These are phyloP conservation scores for Archocentrus centrarchus DNA, from an alignment of 2,113 vertebrate species.

Conservation along the genomic window DNA sequence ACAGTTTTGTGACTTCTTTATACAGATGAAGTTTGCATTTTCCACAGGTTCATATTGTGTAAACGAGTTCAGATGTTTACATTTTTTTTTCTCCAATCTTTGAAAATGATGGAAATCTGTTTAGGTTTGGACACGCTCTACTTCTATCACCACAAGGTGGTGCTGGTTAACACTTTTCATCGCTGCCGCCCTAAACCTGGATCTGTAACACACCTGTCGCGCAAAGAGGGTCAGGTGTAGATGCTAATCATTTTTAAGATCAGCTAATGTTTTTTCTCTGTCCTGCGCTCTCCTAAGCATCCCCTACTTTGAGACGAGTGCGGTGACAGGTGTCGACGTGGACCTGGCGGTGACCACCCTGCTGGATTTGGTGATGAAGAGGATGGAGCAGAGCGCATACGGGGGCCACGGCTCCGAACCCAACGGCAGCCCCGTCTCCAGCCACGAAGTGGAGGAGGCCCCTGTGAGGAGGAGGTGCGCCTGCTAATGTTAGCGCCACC, in stretches of 20 bases:
- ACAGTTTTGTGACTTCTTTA: too few relatives aligned
- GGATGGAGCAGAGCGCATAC: slow-evolving; percentile 91
- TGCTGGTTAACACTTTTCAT: slow-evolving; percentile 1
- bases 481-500: slow-evolving; percentile 54
- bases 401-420: slow-evolving; percentile 76
- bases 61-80: not conserved
- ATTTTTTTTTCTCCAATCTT: not conserved
- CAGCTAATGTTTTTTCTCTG: not conserved
- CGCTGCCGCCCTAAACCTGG: not conserved
- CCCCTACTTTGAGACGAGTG: slow-evolving; percentile 94
- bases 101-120: not conserved
- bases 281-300: slow-evolving; percentile 75
- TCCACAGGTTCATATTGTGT: not conserved
- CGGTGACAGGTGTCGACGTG: slow-evolving; percentile 87
- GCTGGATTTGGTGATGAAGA: slow-evolving; percentile 94
- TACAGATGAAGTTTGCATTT: too few relatives aligned
- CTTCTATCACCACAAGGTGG: slow-evolving; percentile 30
- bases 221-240: not conserved
- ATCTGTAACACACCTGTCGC: not conserved
- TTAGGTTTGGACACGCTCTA: not conserved
- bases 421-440: slow-evolving; percentile 81
- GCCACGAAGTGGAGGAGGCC: slow-evolving; percentile 46
- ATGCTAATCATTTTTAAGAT: not conserved
- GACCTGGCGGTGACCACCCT: slow-evolving; percentile 87
- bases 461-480: slow-evolving; percentile 52